These are phyloP conservation scores for Cephonodes hylas DNA, from an alignment of 2,888 invertebrate species.

Conservation along the genomic window DNA sequence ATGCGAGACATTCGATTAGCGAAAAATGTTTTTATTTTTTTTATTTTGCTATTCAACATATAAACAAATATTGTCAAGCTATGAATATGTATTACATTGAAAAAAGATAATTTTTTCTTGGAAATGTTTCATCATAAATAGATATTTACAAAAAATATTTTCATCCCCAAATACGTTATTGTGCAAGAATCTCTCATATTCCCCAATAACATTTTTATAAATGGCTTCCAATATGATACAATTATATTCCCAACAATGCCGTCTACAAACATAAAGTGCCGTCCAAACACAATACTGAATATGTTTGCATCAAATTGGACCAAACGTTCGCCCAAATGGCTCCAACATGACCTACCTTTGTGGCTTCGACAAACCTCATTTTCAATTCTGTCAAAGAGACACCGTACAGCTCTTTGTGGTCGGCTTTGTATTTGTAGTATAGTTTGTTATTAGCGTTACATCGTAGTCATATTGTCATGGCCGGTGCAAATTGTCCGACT, in stretches of 20 bases:
- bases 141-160: too few species aligned
- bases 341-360: slow-evolving; percentile 5
- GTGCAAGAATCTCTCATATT: too few species aligned
- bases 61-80: too few species aligned
- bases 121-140: too few species aligned
- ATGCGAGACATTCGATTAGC: too few species aligned
- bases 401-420: neutral
- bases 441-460: slow-evolving; percentile 1
- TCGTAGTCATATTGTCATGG: neutral
- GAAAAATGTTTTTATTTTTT: too few species aligned
- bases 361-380: slow-evolving; percentile 5
- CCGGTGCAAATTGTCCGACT: neutral
- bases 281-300: neutral
- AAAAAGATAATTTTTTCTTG: too few species aligned
- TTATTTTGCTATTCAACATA: too few species aligned
- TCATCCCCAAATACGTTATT: too few species aligned
- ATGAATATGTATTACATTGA: too few species aligned
- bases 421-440: neutral
- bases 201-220: too few species aligned
- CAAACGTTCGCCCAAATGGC: neutral
- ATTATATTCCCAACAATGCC: neutral
- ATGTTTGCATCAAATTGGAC: slow-evolving; percentile 1
- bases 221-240: neutral
- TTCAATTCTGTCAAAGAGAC: slow-evolving; percentile 8
- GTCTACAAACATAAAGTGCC: neutral